Evolutionary conservation across 2,113 vertebrate species (phyloP), one percentile per base, ranked within the genome.

Genomic region (Calidris pugnax): DNA sequence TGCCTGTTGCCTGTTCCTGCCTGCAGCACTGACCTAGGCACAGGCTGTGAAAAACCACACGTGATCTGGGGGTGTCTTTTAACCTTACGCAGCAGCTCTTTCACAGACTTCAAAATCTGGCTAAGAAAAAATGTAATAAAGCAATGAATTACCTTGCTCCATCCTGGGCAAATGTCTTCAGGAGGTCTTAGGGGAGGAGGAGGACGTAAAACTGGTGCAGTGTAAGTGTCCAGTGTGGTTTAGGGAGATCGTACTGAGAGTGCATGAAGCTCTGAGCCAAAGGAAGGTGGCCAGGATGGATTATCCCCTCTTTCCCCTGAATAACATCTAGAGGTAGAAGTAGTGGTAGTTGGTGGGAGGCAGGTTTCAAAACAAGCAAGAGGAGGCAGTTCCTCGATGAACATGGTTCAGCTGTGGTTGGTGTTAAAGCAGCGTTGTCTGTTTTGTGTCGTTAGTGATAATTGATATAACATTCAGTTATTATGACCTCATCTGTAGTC

Each of bases 371-470:
- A 73, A 27, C 9, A 53, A 87, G 24, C 26, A 20, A 33, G 22
- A 51, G 26, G 23, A 63, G 30, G 30, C 23, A n/a, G 5, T 32
- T 87, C 57, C 37, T 75, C 1, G 2, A 7, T 41, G 13, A 39
- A 14, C 45, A 14, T 0, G 17, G 39, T 45, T 83, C 39, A 56
- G 43, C 62, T 30, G 50, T 26, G 32, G 5, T 5, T 60, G 85
- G 41, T 64, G n/a, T 59, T 55, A 39, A 26, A 35, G 67, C 56
- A 45, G 41, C 8, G 1, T 19, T 53, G 13, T 35, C 37, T 28
- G 21, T 12, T 1, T 9, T 64, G 15, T 4, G 26, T 73, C 2
- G 0, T 43, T 51, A 9, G 1, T 78, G 50, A 24, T 78, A 50
- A 21, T 12, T 85, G 56, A 24, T 39, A 9, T 32, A 35, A 27